These are phyloP conservation scores for western clawed frog (Xenopus tropicalis) DNA, from an alignment of 2,113 vertebrate genomes.

Conservation along the genomic window UCB_Xtro_10.0 CM004447.2:160026001-160026500, in stretches of 20 bases:
- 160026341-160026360: accelerated
- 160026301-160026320: too few relatives aligned
- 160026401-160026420: conserved; percentile 14
- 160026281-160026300: background rate
- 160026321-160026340: accelerated
- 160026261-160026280: accelerated
- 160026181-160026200: background rate
- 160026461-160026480: conserved; percentile 47
- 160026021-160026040: background rate
- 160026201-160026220: background rate
- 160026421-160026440: conserved; percentile 44
- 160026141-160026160: conserved; percentile 41
- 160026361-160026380: accelerated
- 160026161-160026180: conserved; percentile 50
- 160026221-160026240: accelerated
- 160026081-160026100: conserved; percentile 48
- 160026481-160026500: conserved; percentile 32
- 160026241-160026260: background rate
- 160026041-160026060: conserved; percentile 21
- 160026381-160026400: conserved; percentile 35
- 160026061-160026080: conserved; percentile 17
- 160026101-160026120: background rate
- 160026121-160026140: background rate
- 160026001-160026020: accelerated
- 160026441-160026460: conserved; percentile 19